phyloP scores from a whole-genome alignment of 1,140 invertebrate species.

The Lysiphlebus fabarum region DNA sequence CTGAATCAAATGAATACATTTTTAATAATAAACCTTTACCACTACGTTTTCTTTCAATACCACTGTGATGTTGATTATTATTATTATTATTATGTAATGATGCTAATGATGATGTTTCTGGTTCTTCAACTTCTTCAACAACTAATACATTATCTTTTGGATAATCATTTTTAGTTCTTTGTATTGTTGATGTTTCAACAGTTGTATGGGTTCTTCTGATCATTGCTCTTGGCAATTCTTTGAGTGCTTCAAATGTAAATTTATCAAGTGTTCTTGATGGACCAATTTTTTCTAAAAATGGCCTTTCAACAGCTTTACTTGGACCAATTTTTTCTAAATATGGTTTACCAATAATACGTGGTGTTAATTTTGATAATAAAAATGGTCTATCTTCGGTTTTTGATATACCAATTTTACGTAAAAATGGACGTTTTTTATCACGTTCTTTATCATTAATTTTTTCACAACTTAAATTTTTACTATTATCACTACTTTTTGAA shows the following conservation, averaged over 20 bases:
- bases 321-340: constrained; percentile 50
- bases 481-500: constrained; percentile 53
- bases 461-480: constrained; percentile 49
- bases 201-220: constrained; percentile 19
- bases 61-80: too few relatives aligned
- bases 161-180: constrained; percentile 13
- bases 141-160: constrained; percentile 11
- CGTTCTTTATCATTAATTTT: constrained; percentile 44
- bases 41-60: constrained; percentile 32
- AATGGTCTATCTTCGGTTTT: constrained; percentile 51
- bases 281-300: constrained; percentile 47
- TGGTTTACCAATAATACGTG: constrained; percentile 48
- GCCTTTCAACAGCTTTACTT: constrained; percentile 46
- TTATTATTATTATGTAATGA: too few relatives aligned
- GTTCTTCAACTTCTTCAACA: constrained; percentile 13
- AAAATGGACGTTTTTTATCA: constrained; percentile 45
- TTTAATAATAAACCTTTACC: constrained; percentile 45
- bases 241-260: constrained; percentile 40
- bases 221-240: constrained; percentile 25
- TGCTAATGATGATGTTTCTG: background rate
- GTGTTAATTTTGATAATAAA: constrained; percentile 38
- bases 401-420: constrained; percentile 50
- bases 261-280: constrained; percentile 49
- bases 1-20: constrained; percentile 53
- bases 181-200: constrained; percentile 17